Percentiles rank a stretch among this genome's conserved stretches.
These are phyloP conservation scores for Mystacides longicornis DNA, from an alignment of 2,888 invertebrate species.

Conservation along the genomic window DNA sequence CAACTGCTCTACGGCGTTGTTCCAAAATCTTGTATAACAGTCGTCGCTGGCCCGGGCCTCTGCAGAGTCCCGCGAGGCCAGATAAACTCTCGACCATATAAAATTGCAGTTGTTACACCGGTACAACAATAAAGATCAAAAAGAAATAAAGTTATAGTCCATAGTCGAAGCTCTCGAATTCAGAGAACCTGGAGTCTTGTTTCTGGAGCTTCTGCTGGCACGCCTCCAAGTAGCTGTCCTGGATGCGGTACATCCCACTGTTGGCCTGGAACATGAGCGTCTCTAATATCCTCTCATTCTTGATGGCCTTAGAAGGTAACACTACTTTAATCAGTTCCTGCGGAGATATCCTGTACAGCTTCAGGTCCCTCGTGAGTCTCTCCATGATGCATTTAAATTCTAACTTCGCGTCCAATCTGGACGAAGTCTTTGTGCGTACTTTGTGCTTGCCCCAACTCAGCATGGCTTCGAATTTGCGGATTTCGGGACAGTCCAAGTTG, in stretches of 20 bases:
- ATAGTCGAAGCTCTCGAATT: constrained; percentile 74
- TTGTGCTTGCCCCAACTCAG: constrained; percentile 82
- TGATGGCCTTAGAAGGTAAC: constrained; percentile 85
- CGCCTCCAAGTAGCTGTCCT: constrained; percentile 79
- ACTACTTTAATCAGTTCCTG: constrained; percentile 91
- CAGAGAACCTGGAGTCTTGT: constrained; percentile 80
- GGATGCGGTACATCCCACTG: constrained; percentile 86
- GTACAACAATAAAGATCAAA: constrained; percentile 12
- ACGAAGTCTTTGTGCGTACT: constrained; percentile 69
- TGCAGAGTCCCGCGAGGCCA: too few species aligned
- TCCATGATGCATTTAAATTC: constrained; percentile 94
- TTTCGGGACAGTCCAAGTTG: constrained; percentile 82
- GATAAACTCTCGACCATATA: too few species aligned
- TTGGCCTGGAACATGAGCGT: constrained; percentile 91
- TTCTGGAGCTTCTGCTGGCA: constrained; percentile 81
- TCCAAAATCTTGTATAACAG: too few species aligned
- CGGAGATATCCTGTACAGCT: constrained; percentile 84
- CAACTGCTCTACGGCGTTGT: too few species aligned
- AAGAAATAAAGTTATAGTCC: constrained; percentile 50
- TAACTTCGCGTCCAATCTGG: constrained; percentile 76
- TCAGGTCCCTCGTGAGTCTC: constrained; percentile 78
- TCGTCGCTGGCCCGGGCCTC: too few species aligned
- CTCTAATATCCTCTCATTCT: constrained; percentile 85
- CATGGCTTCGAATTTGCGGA: constrained; percentile 90
- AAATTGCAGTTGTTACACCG: too few species aligned